Evolutionary conservation across 2,797 vertebrate genomes (phyloP), one percentile per base, ranked within the genome.

Genomic region (Falco naumanni): DNA sequence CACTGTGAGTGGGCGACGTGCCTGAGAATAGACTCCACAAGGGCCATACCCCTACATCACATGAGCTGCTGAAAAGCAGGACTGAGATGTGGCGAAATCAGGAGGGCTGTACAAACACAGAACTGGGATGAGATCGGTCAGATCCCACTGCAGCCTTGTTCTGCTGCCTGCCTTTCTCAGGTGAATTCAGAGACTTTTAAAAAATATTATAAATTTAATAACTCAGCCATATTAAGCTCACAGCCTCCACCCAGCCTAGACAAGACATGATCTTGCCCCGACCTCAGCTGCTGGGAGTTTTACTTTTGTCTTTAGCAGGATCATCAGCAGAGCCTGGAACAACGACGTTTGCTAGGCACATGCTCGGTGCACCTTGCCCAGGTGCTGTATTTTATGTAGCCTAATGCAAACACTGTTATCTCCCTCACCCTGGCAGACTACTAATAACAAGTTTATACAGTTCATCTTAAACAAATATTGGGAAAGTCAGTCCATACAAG

Each of bases 381-480:
- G 87, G 75, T 93, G 84, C 90, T 50, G 57, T 16, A 50, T 64
- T 94, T 82, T 63, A 25, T n/a, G 78, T 7, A 51, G 48, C 90
- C 82, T 26, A 89, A 64, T 39, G 45, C 95, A 97, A 97, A 95
- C 84, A 70, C 63, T 31, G 19, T 79, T 93, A 96, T 95, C 94
- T 90, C 64, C 76, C 66, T 88, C 11, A 19, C 74, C n/a, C 90
- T 41, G 56, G 48, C 95, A 84, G 65, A 64, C 84, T 39, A n/a
- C 69, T 76, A 92, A 90, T 65, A 92, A 88, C 84, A 75, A 91
- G 79, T 97, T 94, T 95, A 96, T 83, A 89, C 71, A 95, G 83
- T 93, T 96, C 94, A 92, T 83, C 89, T 91, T 95, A 92, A 97
- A 95, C 87, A 97, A 97, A 97, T 96, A 97, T 93, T 92, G 89